These are phyloP conservation scores for Saxidomus purpurata DNA, from an alignment of 1,140 invertebrate species.

Conservation along the genomic window DNA sequence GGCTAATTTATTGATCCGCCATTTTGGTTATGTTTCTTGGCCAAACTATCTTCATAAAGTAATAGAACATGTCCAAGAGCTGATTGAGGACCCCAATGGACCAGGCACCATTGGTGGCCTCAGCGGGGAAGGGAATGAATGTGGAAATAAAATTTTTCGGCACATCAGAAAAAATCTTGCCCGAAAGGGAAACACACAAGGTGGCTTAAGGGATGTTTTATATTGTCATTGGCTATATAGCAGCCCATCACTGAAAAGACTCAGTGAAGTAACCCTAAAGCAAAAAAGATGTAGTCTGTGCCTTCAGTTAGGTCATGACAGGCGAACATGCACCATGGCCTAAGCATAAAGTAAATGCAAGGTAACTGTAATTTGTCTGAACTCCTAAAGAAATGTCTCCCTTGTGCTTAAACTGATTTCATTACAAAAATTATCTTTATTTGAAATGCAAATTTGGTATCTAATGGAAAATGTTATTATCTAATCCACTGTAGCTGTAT, in stretches of 20 bases:
- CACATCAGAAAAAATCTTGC: conserved; percentile 6
- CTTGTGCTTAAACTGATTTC: too few relatives aligned
- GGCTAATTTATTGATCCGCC: not conserved
- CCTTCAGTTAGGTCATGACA: not conserved
- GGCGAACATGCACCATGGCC: not conserved
- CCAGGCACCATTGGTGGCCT: conserved; percentile 4
- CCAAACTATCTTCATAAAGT: conserved; percentile 7
- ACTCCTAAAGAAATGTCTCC: not conserved
- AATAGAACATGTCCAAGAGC: not conserved
- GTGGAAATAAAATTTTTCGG: conserved; percentile 13
- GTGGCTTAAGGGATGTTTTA: conserved; percentile 15
- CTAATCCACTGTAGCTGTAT: too few relatives aligned
- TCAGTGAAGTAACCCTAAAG: not conserved
- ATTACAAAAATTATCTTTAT: not conserved
- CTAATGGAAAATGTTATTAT: too few relatives aligned
- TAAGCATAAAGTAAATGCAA: not conserved
- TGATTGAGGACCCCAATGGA: not conserved
- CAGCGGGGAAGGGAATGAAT: conserved; percentile 13
- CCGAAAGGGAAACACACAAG: conserved; percentile 14
- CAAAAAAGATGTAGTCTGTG: conserved; percentile 6
- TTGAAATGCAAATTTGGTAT: not conserved
- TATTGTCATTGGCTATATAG: conserved; percentile 12
- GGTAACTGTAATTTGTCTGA: not conserved
- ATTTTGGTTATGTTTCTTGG: not conserved
- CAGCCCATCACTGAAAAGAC: not conserved